Evolutionary conservation across 2,888 invertebrate genomes (phyloP), one percentile per base, ranked within the genome.

Genomic region (Xanthia togata): DNA sequence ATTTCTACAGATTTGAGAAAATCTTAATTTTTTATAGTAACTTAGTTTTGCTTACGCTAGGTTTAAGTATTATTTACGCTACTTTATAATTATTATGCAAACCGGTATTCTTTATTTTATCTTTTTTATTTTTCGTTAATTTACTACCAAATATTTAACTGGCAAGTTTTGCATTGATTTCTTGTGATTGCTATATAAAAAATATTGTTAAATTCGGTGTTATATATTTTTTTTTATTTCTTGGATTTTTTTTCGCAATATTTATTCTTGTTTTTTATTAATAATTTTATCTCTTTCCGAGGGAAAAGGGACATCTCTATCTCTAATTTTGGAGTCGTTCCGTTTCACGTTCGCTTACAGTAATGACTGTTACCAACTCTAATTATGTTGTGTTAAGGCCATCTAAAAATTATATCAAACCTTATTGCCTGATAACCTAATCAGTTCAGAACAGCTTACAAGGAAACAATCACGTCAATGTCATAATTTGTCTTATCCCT

Each of bases 381-480:
- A 2, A 14, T 14, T 50, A 26, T 73, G 41, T 73, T 23, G 17
- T n/a, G 81, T 57, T 62, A 68, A 41, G 72, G 44, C 38, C 31
- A 59, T 55, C 26, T 50, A 23, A 23, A 70, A 84, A 80, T 64
- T 12, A n/a, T 67, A 78, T 59, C 14, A 55, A 64, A 78, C 50
- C 83, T 83, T 64, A 80, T 73, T 78, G 26, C 38, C 12, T 53
- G 55, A 38, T 68, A 68, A 53, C 35, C 0, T 70, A 59, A 70
- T 73, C 62, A 78, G 47, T 55, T 12, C 12, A 70, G 57, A 71
- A 41, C n/a, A 69, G 35, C 17, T n/a, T 68, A 53, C 68, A 73
- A 55, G n/a, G 31, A 74, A 63, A 73, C 38, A 85, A 38, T 62
- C 62, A 75, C 73, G 76, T 70, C 73, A 76, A 44, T 68, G 70